Base-by-base conservation (phyloP, 2,888 invertebrate species). In the Xylocampa areola region DNA sequence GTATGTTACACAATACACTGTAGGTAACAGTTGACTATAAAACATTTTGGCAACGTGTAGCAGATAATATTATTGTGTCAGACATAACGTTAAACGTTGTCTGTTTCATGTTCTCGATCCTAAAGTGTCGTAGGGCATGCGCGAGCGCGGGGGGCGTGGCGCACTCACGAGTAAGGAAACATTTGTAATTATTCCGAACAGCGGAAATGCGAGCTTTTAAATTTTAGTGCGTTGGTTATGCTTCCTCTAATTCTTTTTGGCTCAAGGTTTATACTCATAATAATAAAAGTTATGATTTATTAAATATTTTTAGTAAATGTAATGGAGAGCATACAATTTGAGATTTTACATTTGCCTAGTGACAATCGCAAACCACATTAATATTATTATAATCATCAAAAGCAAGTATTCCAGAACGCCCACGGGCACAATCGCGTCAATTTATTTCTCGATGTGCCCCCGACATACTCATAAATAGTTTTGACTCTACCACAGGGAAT, bases 401-500 rank as follows among this genome's bases (percentile, higher is more conserved):
- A 68, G 59, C 55, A n/a, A 57, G 66, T 69, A 76, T 68, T 71
- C 62, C 17, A 33, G 41, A 48, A 33, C 53, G 54, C 58, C 68
- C 57, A 72, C 67, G 30, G 14, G 27, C 54, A 53, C 39, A 39
- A 50, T 14, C 68, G 49, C 64, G 69, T 81, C 70, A 80, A n/a
- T n/a, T 79, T 77, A 76, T 74, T 74, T 74, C 75, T 61, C 66
- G 70, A 78, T 67, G 69, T 74, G 73, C 62, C 73, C 10, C 71
- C 71, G 67, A 70, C 63, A 67, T 64, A 70, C 60, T 71, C 61
- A 59, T 68, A 79, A 77, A 81, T 79, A 79, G 72, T 67, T 70
- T 66, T 67, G 73, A 70, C 68, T 55, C 35, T 36, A 58, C 66
- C 61, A 66, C 67, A 58, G 13, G 8, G 54, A 61, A 72, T 68